Base-by-base conservation (phyloP, 2,888 invertebrate genomes). In the Automeris io region DNA sequence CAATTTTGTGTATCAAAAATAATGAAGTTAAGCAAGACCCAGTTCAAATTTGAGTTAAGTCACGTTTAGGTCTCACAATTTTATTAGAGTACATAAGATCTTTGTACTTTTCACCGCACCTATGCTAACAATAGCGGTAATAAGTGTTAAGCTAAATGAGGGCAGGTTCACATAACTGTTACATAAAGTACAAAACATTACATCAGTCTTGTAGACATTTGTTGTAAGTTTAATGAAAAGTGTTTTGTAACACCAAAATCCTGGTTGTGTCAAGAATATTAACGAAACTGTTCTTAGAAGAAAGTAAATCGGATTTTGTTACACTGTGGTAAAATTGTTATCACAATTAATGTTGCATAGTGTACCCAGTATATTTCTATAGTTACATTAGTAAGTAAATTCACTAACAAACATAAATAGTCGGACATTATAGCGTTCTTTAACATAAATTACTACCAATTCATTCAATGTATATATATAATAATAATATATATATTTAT, bases 41-140 rank as follows among this genome's bases (percentile, higher is more conserved):
- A n/a, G 36, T 33, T 19, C 19, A 39, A 19, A 37, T 31, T 22
- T 33, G 5, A 18, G 33, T 33, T 39, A 26, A 33, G 39, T 34
- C 39, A 39, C 39, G 39, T 39, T 39, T 33, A 2, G 9, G 19
- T 25, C 4, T 12, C 5, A 8, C 24, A 35, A 23, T 35, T 35
- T 19, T 29, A 35, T 19, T 35, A 35, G 9, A 12, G 18, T 11
- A 33, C 18, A n/a, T 25, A 12, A 21, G 19, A 3, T 25, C 11
- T 18, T 25, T 19, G 21, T 29, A 29, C 29, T 3, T n/a, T 7
- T 16, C 6, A 13, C n/a, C 5, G 7, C 31, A 29, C 22, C 16
- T 36, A 16, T n/a, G 22, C 16, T 31, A 18, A 21, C 21, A 7
- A 18, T 7, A 37, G 18, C 5, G 13, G 22, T 31, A 29, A 37